Conservation (phyloP, 2,888 invertebrate genomes). For the Antheraea yamamai region DNA sequence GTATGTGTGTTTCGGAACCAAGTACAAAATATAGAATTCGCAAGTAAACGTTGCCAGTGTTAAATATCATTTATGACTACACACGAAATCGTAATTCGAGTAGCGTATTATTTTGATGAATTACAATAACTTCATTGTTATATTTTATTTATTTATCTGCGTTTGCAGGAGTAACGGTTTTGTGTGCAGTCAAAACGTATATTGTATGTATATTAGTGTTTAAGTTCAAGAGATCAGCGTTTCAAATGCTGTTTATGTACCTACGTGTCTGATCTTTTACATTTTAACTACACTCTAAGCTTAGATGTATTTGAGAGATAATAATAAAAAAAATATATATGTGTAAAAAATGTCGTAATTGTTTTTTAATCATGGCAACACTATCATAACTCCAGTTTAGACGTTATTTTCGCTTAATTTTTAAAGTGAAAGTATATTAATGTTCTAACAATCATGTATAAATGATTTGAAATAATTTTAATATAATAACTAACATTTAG, state of each 20-base stretch:
- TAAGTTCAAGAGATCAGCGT: constrained; percentile 9
- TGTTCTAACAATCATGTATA: neutral
- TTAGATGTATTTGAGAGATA: constrained; percentile 20
- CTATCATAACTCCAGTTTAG: neutral
- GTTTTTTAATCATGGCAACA: constrained; percentile 30
- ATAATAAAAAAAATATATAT: neutral
- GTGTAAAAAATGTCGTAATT: constrained; percentile 25
- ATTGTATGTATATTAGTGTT: neutral
- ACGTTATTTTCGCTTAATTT: neutral
- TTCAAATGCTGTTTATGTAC: constrained; percentile 12
- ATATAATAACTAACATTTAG: neutral
- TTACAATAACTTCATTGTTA: neutral
- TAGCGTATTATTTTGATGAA: neutral
- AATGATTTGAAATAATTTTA: neutral
- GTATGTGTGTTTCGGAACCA: constrained; percentile 13
- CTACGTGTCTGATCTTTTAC: constrained; percentile 8
- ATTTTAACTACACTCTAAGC: constrained; percentile 5
- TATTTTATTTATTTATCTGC: neutral
- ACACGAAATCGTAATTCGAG: constrained; percentile 6
- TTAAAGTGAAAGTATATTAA: neutral
- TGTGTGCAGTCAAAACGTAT: constrained; percentile 10
- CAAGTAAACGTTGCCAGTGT: constrained; percentile 13
- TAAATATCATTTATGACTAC: constrained; percentile 8
- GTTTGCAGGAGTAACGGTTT: neutral
- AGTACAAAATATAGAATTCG: constrained; percentile 19